Evolutionary conservation across 2,888 invertebrate species (phyloP), one percentile per base, ranked within the genome.

Genomic region (Capitulum mitella): DNA sequence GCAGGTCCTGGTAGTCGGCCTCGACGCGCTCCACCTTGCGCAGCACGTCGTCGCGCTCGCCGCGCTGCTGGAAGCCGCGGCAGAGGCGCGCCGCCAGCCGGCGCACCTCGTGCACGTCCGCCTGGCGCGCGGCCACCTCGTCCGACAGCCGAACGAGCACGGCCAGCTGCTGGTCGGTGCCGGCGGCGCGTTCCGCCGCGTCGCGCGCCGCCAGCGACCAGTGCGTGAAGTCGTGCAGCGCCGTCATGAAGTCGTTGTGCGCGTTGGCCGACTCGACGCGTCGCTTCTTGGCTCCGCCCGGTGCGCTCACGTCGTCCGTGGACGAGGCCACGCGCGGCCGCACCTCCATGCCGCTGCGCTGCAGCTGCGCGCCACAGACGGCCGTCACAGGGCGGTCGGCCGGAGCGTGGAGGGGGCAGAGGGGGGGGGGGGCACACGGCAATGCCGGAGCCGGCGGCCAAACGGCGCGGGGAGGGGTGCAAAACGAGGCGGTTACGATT

Each of bases 191-290:
- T 37, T 70, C 70, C 19, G 16, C 16, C 70, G 34, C 2, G 19
- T 8, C 37, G 37, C 70, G 70, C 70, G 70, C 70, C 37, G 34
- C 10, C 29, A 37, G 34, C 22, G 70, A 70, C 70, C 70, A 70
- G 37, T 70, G 70, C 22, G 70, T 34, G 70, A 70, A 70, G 70
- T 70, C 70, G 70, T 70, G 70, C 70, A 37, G 70, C 70, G 70
- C 70, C 70, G 70, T 70, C 29, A 70, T 70, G 37, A 70, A 70
- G 70, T 70, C 70, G 70, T 70, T 70, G 70, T 70, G 70, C 26
- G 70, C 70, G 70, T 70, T 70, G 37, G 70, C 70, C 37, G 70
- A 70, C 70, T 70, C 34, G 37, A 70, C 70, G 70, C 70, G 70
- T 6, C 70, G 19, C 26, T 32, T 70, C 37, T 70, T 70, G 70